Evolutionary conservation across 2,888 invertebrate species (phyloP), one percentile per base, ranked within the genome.

Genomic region (Drosophila histrio): DNA sequence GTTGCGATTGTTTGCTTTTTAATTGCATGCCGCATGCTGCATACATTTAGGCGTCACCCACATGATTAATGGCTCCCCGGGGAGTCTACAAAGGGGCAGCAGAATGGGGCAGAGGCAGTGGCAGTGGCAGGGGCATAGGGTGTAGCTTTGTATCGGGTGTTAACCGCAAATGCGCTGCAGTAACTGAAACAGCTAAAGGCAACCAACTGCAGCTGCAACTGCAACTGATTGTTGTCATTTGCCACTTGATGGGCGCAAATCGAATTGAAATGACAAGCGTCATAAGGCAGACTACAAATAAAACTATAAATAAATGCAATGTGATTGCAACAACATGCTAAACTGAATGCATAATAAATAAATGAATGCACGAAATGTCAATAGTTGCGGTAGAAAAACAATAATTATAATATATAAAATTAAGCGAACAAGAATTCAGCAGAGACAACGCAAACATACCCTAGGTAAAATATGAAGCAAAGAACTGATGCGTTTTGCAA

Each of bases 151-250:
- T 15, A 17, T 44, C 32, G 30, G 13, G 43, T 52, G 59, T 52
- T 68, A 75, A 81, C 81, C 87, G 57, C 81, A 81, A 75, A 73
- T 72, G 41, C 59, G 46, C 43, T 72, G 73, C 77, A 66, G 59
- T 50, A 64, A 57, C 54, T 36, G 60, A 11, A 49, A 22, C 32
- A 9, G n/a, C 53, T 13, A 41, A 24, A 41, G 22, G 41, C 43
- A 43, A 17, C 24, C 21, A 28, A 32, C 44, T 2, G 46, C 21
- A 17, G 13, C 41, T 8, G 50, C 15, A 2, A n/a, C 54, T 9
- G 15, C 54, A 57, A 69, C 76, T 69, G 82, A 82, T 82, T 85
- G 87, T 82, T 82, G 87, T 82, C 87, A 87, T 82, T 82, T 76
- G 77, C 49, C 80, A 71, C 67, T 79, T 86, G 80, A 83, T 79